These are phyloP conservation scores for Sminthurides aquaticus DNA, from an alignment of 2,888 invertebrate species.

Conservation along the genomic window DNA sequence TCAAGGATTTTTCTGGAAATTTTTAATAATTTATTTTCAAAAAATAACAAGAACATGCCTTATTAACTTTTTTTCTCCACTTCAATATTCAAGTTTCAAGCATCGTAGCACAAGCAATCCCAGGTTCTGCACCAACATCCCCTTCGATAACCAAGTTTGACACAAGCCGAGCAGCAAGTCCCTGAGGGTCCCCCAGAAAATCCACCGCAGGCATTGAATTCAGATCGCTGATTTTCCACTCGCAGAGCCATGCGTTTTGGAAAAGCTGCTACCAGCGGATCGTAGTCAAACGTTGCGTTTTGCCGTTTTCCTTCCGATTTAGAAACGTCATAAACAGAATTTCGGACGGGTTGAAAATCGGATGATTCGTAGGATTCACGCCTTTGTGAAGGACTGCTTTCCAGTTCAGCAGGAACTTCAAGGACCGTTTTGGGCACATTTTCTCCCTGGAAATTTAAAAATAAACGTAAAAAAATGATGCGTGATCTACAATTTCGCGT, in stretches of 20 bases:
- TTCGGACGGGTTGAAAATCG: slow-evolving; percentile 14
- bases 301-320: not conserved
- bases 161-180: slow-evolving; percentile 21
- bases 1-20: too few species aligned
- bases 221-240: slow-evolving; percentile 12
- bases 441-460: too few species aligned
- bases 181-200: slow-evolving; percentile 17
- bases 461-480: too few species aligned
- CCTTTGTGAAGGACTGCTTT: too few species aligned
- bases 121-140: slow-evolving; percentile 22
- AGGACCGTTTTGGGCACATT: too few species aligned
- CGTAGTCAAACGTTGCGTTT: not conserved
- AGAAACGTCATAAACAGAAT: slow-evolving; percentile 15
- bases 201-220: slow-evolving; percentile 20
- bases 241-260: slow-evolving; percentile 14
- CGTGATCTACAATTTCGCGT: too few species aligned
- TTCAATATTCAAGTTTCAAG: too few species aligned
- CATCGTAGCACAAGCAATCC: slow-evolving; percentile 20
- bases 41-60: too few species aligned
- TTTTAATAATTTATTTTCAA: too few species aligned
- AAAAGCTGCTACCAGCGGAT: slow-evolving; percentile 6
- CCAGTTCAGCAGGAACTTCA: too few species aligned
- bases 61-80: too few species aligned
- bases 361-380: not conserved
- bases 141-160: slow-evolving; percentile 9